Conservation (phyloP, 2,113 vertebrate genomes). For the Hyperoodon ampullatus region DNA sequence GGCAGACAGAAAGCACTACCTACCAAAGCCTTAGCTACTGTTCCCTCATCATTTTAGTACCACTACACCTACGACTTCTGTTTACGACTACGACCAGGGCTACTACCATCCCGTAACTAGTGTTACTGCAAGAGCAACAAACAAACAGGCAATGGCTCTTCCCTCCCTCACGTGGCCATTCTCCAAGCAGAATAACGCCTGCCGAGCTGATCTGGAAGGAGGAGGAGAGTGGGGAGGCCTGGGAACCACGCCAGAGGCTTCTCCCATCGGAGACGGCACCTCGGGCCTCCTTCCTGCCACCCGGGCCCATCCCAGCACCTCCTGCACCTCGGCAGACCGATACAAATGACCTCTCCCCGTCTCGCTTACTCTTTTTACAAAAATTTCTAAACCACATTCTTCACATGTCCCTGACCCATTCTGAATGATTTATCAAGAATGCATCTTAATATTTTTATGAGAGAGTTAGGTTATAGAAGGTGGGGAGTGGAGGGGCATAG, state of each 20-base stretch:
- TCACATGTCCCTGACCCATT: neutral
- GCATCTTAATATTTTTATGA: neutral
- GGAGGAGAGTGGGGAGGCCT: neutral
- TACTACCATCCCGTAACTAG: neutral
- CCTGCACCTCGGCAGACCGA: neutral
- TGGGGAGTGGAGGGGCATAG: too few species aligned
- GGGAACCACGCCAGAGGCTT: neutral
- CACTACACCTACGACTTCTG: too few species aligned
- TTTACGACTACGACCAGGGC: fast-evolving
- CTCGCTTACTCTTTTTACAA: neutral
- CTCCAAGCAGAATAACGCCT: neutral
- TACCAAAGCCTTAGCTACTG: neutral
- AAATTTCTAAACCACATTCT: conserved; percentile 25
- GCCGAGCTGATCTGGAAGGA: neutral
- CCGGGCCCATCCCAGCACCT: fast-evolving
- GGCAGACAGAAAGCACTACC: neutral
- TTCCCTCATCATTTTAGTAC: neutral
- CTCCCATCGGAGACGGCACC: neutral
- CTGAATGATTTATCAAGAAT: neutral
- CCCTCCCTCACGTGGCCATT: neutral
- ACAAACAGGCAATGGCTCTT: too few species aligned
- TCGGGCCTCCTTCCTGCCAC: neutral
- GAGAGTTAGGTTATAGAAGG: neutral
- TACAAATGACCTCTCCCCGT: neutral
- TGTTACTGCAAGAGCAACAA: neutral